phyloP scores from a whole-genome alignment of 2,888 invertebrate genomes.

The Crocallis elinguaria region DNA sequence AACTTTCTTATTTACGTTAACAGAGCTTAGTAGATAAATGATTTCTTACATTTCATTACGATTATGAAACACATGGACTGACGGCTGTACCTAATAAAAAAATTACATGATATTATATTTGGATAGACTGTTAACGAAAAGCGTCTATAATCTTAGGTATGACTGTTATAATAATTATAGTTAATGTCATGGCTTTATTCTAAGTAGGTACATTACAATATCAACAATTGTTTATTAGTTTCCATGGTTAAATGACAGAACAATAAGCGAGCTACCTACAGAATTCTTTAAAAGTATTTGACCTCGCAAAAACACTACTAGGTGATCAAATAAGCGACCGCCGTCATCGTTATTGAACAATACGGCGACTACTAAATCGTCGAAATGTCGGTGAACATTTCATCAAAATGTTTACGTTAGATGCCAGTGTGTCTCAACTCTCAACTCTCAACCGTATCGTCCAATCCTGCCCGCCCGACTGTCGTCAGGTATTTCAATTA shows the following conservation, averaged over 20 bases:
- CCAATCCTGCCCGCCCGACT: conserved; percentile 47
- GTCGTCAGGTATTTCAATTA: conserved; percentile 68
- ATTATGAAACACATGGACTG: too few relatives aligned
- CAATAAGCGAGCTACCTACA: neutral
- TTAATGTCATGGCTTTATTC: neutral
- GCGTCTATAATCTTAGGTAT: too few relatives aligned
- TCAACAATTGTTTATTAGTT: neutral
- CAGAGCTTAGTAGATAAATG: too few relatives aligned
- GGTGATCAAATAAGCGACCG: conserved; percentile 14
- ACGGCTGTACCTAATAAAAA: too few relatives aligned
- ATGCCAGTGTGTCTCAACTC: conserved; percentile 43
- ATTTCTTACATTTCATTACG: too few relatives aligned
- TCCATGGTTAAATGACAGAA: neutral
- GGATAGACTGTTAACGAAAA: too few relatives aligned
- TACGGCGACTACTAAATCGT: conserved; percentile 34
- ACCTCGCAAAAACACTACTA: conserved; percentile 4
- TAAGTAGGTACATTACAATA: neutral
- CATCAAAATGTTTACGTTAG: conserved; percentile 54
- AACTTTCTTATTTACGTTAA: too few relatives aligned
- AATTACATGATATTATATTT: too few relatives aligned
- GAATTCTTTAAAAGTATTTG: neutral
- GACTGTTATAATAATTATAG: too few relatives aligned
- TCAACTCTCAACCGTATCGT: conserved; percentile 40
- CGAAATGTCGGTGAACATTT: conserved; percentile 49
- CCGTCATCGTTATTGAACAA: conserved; percentile 28